Evolutionary conservation across 2,888 invertebrate genomes (phyloP).

Genomic region (Brachyptera putata): DNA sequence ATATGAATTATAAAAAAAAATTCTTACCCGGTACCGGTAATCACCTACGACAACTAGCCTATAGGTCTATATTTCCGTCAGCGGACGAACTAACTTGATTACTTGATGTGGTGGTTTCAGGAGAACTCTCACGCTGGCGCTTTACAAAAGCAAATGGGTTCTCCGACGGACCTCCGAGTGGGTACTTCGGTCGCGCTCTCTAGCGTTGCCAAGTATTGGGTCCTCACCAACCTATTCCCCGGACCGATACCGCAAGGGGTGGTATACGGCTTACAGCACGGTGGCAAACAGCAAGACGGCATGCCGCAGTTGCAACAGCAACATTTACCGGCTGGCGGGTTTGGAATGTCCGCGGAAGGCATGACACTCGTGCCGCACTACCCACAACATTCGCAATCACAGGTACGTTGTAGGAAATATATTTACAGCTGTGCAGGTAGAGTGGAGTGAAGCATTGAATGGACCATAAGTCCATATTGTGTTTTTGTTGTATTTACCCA

Average conservation of each 20-base stretch:
- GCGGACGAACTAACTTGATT: too few species aligned
- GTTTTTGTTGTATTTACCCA: too few species aligned
- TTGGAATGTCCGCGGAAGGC: conserved; percentile 28
- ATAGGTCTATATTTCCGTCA: too few species aligned
- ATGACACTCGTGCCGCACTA: conserved; percentile 35
- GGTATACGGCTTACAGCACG: conserved; percentile 32
- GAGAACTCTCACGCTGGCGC: conserved; percentile 25
- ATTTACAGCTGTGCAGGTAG: neutral
- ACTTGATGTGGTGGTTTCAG: neutral
- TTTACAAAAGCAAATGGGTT: conserved; percentile 26
- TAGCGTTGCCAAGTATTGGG: conserved; percentile 79
- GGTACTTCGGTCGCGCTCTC: conserved; percentile 62
- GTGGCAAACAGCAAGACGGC: conserved; percentile 35
- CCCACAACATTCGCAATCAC: conserved; percentile 35
- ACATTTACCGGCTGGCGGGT: conserved; percentile 23
- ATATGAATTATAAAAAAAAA: too few species aligned
- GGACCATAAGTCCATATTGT: too few species aligned
- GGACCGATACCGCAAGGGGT: conserved; percentile 67
- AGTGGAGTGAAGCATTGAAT: too few species aligned
- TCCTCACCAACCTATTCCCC: conserved; percentile 75
- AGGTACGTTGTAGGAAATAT: conserved; percentile 29
- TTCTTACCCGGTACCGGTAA: too few species aligned
- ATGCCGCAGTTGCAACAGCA: conserved; percentile 22
- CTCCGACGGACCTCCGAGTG: conserved; percentile 39
- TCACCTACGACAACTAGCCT: too few species aligned